A percentile compares a stretch with the other conserved stretches of the same genome.
phyloP scores from a whole-genome alignment of 1,140 invertebrate species.

The Drosophila yakuba region DNA sequence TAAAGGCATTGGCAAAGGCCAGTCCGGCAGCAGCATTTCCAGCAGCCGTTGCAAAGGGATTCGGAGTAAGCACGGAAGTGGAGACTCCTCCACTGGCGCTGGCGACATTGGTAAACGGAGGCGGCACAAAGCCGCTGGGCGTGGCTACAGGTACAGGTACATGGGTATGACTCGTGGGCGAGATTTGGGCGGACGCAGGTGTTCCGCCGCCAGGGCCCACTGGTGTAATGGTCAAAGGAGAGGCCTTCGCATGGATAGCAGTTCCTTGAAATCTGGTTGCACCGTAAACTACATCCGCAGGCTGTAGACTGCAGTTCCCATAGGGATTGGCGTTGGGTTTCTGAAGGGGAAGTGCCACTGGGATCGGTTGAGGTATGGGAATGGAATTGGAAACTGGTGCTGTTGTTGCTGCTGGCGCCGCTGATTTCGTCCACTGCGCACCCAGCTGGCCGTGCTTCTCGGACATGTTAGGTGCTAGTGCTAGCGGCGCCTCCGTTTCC shows the following conservation, averaged over 20 bases:
- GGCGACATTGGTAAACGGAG: conserved; percentile 60
- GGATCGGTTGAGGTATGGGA: conserved; percentile 20
- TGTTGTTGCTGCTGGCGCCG: conserved; percentile 56
- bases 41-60: conserved; percentile 65
- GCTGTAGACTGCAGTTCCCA: conserved; percentile 51
- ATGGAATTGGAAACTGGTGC: conserved; percentile 39
- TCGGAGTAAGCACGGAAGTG: conserved; percentile 72
- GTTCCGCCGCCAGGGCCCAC: conserved; percentile 24
- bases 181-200: conserved; percentile 49
- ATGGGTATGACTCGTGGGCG: conserved; percentile 66
- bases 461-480: conserved; percentile 78
- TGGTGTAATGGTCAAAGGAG: conserved; percentile 66
- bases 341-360: conserved; percentile 41
- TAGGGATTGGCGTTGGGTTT: conserved; percentile 43
- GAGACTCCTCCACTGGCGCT: conserved; percentile 2
- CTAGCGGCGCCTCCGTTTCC: conserved; percentile 44
- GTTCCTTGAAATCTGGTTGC: conserved; percentile 76
- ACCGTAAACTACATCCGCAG: conserved; percentile 53
- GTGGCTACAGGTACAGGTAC: conserved; percentile 68
- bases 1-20: conserved; percentile 70
- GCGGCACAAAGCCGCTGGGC: conserved; percentile 76
- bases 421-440: conserved; percentile 78
- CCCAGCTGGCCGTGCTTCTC: conserved; percentile 80
- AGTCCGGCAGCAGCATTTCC: conserved; percentile 48
- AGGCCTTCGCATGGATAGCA: conserved; percentile 58